Conservation (phyloP, 53 echinoderm and acorn worm genomes). For the Luidia sarsii region DNA sequence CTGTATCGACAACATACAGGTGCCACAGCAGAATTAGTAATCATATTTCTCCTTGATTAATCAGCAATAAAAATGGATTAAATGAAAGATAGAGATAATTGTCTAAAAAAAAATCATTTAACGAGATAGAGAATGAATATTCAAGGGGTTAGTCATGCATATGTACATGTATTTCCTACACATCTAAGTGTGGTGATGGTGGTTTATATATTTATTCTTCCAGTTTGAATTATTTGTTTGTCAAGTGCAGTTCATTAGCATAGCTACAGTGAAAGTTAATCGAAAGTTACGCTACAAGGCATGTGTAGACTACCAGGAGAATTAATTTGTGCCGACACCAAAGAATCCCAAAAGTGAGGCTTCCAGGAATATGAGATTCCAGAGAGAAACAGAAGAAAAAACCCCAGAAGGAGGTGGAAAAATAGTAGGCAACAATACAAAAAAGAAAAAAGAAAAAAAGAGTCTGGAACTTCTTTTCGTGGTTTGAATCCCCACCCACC, state of each 20-base stretch:
- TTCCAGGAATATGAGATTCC: neutral
- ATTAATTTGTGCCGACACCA: neutral
- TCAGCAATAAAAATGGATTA: constrained; percentile 40
- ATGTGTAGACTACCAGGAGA: too few species aligned
- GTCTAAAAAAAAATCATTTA: too few species aligned
- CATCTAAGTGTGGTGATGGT: neutral
- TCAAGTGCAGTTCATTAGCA: constrained; percentile 10
- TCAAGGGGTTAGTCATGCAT: constrained; percentile 49
- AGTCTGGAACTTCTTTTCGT: neutral
- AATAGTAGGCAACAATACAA: too few species aligned
- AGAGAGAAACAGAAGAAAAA: too few species aligned
- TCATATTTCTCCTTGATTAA: constrained; percentile 12
- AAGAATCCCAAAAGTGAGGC: neutral
- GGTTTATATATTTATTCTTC: neutral
- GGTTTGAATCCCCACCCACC: neutral
- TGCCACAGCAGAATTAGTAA: constrained; percentile 33
- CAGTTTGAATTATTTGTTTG: too few species aligned
- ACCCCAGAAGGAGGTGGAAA: too few species aligned
- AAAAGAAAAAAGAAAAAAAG: neutral
- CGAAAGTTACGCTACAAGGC: neutral
- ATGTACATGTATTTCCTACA: constrained; percentile 12
- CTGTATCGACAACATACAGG: neutral
- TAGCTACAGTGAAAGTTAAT: constrained; percentile 19
- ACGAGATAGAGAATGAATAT: constrained; percentile 28
- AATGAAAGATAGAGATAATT: neutral